phyloP scores from a whole-genome alignment of 2,113 vertebrate species.

The Ammodytes marinus region DNA sequence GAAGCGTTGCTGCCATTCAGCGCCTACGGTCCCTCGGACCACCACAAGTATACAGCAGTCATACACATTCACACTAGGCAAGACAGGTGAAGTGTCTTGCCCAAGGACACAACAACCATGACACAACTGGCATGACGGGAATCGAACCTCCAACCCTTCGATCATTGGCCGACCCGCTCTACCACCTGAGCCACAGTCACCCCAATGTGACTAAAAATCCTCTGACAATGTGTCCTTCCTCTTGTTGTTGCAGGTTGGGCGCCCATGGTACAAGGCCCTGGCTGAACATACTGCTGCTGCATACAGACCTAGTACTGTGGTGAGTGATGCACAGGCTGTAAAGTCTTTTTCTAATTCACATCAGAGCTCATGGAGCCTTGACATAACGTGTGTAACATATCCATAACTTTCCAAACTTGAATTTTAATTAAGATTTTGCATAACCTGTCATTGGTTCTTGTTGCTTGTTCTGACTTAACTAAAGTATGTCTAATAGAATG shows the following conservation, averaged over 20 bases:
- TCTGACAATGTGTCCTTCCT: not conserved
- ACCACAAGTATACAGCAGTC: too few relatives aligned
- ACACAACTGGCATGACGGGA: too few relatives aligned
- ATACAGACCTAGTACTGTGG: constrained; percentile 75
- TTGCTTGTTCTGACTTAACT: not conserved
- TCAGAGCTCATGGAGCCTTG: not conserved
- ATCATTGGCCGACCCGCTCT: too few relatives aligned
- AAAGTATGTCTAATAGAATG: not conserved
- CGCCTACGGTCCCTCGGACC: too few relatives aligned
- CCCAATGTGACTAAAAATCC: not conserved
- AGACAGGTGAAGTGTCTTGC: too few relatives aligned
- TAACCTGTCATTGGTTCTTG: not conserved
- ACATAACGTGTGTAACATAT: not conserved
- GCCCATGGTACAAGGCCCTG: constrained; percentile 58
- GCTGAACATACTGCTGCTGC: constrained; percentile 62
- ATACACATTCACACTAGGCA: too few relatives aligned
- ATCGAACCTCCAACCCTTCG: too few relatives aligned
- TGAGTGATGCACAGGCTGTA: constrained; percentile 55
- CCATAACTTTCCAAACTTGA: not conserved
- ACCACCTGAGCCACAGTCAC: too few relatives aligned
- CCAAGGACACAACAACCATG: too few relatives aligned
- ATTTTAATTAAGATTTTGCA: not conserved
- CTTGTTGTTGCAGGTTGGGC: constrained; percentile 61
- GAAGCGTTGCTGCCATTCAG: too few relatives aligned
- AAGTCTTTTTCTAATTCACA: not conserved